Evolutionary conservation across 2,888 invertebrate species (phyloP).

Genomic region (Pteria penguin): DNA sequence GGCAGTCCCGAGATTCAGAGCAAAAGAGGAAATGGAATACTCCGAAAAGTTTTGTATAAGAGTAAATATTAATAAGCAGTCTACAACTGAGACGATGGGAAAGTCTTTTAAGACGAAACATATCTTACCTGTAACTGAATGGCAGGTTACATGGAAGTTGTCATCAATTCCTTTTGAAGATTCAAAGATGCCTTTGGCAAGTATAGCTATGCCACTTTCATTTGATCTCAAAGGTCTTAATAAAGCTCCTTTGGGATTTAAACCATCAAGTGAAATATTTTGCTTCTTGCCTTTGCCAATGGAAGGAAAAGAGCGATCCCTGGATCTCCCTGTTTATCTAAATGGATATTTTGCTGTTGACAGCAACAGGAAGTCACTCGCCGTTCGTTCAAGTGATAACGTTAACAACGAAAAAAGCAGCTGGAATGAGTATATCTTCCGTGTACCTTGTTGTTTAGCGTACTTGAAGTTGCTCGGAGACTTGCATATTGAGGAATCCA

Average conservation of each 20-base stretch:
- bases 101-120: background rate
- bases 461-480: constrained; percentile 20
- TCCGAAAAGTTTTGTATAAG: background rate
- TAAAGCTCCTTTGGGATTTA: constrained; percentile 54
- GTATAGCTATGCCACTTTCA: too few relatives aligned
- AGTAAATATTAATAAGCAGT: background rate
- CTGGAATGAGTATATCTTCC: constrained; percentile 32
- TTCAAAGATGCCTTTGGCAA: too few relatives aligned
- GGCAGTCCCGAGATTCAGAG: too few relatives aligned
- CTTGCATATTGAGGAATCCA: background rate
- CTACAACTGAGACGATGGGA: background rate
- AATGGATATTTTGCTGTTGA: constrained; percentile 75
- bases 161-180: too few relatives aligned
- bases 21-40: too few relatives aligned
- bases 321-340: constrained; percentile 69
- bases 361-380: constrained; percentile 64
- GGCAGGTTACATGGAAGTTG: too few relatives aligned
- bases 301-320: too few relatives aligned
- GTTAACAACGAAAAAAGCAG: constrained; percentile 25
- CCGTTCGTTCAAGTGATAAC: constrained; percentile 61
- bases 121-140: too few relatives aligned
- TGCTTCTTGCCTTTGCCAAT: constrained; percentile 74
- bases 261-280: constrained; percentile 62
- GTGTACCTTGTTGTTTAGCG: constrained; percentile 25
- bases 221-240: too few relatives aligned